These are phyloP conservation scores for Uria aalge DNA, from an alignment of 2,113 vertebrate species.

Conservation along the genomic window DNA sequence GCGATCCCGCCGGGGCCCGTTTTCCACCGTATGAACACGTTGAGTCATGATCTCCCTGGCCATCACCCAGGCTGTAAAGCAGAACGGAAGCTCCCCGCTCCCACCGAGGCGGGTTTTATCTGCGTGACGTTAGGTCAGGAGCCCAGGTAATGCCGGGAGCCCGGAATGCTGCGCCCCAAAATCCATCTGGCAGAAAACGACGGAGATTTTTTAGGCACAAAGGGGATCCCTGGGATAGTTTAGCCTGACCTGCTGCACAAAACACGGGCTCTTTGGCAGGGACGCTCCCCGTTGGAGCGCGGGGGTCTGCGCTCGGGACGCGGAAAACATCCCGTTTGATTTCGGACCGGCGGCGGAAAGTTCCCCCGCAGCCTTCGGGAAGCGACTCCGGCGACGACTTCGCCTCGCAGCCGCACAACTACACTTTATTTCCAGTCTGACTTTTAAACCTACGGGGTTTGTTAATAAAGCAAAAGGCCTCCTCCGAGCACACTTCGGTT, in stretches of 20 bases:
- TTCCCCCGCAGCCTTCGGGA: not conserved
- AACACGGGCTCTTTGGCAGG: not conserved
- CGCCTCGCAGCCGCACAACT: too few species aligned
- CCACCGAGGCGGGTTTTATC: not conserved
- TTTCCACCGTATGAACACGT: not conserved
- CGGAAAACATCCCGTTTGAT: not conserved
- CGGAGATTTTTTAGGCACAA: not conserved
- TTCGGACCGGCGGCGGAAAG: too few species aligned
- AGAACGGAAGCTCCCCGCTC: not conserved
- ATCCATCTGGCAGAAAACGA: not conserved
- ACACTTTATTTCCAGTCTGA: not conserved
- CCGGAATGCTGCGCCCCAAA: rapidly evolving
- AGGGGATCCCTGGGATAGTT: not conserved
- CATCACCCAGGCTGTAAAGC: not conserved
- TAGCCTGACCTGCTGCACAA: not conserved
- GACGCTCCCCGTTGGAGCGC: not conserved
- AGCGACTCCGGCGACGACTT: not conserved
- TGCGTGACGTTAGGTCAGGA: not conserved
- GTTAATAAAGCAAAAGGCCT: not conserved
- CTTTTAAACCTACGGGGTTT: not conserved
- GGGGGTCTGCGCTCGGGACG: not conserved
- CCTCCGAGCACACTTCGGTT: not conserved
- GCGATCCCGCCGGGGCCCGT: not conserved
- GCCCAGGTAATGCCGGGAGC: not conserved
- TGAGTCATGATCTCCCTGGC: not conserved